Evolutionary conservation across 37 sponge, comb jelly and placozoan species (phyloP), one percentile per base, ranked within the genome.

Genomic region (Geodia barretti): DNA sequence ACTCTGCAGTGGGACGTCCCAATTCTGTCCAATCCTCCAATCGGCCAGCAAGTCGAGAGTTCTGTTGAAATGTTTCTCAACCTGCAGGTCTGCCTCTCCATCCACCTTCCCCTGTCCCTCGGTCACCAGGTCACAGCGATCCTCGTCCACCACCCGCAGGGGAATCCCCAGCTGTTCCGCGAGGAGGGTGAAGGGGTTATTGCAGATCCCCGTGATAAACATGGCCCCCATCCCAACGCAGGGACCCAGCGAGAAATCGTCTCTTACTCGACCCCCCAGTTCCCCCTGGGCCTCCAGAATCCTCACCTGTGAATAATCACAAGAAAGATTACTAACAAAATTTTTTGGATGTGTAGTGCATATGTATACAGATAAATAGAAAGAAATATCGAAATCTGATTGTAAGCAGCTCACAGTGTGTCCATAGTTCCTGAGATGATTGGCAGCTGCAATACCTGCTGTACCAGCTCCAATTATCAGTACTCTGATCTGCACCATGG

Each of bases 131-230:
- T 88, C 92, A 75, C 95, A 95, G 30, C 60, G 42, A 70, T 89
- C 92, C 34, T 94, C 95, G 23, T 83, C 68, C 33, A 86, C 88
- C 4, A 62, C 33, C 26, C 72, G 77, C 23, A 88, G 60, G 20
- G 63, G 79, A 19, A 83, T 32, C 0, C 76, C 95, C 65, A 86
- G 68, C 80, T 95, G 95, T 29, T 81, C 76, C 24, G 79, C 41
- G 19, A 95, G 70, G 9, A 91, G 75, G n/a, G 90, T 88, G 61
- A 91, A 62, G 41, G 95, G 95, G 74, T 95, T 95, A 40, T 91
- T 95, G 76, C 68, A 75, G 30, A 91, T 72, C 24, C 95, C 95
- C 11, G 92, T 95, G 35, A 95, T 83, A 68, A 95, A 90, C 92
- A 91, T 91, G 76, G 95, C 95, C 14, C 95, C 95, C 73, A 82